phyloP scores from a whole-genome alignment of 2,888 invertebrate species.

The Drosophila kuntzei region DNA sequence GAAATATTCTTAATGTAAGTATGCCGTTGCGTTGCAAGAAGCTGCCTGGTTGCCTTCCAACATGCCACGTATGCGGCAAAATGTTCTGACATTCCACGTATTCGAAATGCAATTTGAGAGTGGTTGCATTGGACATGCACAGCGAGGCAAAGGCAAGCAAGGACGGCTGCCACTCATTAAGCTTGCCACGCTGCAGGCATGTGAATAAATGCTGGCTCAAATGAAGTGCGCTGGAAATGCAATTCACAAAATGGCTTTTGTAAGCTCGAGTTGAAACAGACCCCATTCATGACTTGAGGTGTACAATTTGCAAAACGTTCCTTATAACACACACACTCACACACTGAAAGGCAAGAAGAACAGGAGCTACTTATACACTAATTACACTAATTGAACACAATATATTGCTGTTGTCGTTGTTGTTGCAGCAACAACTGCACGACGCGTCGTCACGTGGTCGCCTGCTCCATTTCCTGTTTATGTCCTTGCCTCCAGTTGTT shows the following conservation, averaged over 20 bases:
- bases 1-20: conserved; percentile 2
- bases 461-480: conserved; percentile 26
- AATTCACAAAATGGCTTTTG: conserved; percentile 66
- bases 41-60: conserved; percentile 1
- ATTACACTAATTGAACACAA: conserved; percentile 77
- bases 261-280: conserved; percentile 13
- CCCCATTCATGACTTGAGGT: conserved; percentile 21
- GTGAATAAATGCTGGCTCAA: conserved; percentile 33
- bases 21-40: conserved; percentile 1
- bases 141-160: neutral
- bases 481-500: conserved; percentile 8
- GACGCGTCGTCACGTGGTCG: conserved; percentile 7
- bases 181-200: conserved; percentile 37
- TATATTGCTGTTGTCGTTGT: conserved; percentile 54
- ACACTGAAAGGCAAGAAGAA: neutral
- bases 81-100: conserved; percentile 9
- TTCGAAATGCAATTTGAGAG: conserved; percentile 29
- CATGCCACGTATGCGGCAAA: neutral
- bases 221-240: conserved; percentile 35
- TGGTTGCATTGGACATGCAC: conserved; percentile 35
- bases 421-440: neutral
- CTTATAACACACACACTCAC: neutral
- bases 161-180: conserved; percentile 41
- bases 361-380: conserved; percentile 66
- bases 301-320: neutral